phyloP scores from a whole-genome alignment of 2,113 vertebrate genomes.

The Tetrax tetrax region DNA sequence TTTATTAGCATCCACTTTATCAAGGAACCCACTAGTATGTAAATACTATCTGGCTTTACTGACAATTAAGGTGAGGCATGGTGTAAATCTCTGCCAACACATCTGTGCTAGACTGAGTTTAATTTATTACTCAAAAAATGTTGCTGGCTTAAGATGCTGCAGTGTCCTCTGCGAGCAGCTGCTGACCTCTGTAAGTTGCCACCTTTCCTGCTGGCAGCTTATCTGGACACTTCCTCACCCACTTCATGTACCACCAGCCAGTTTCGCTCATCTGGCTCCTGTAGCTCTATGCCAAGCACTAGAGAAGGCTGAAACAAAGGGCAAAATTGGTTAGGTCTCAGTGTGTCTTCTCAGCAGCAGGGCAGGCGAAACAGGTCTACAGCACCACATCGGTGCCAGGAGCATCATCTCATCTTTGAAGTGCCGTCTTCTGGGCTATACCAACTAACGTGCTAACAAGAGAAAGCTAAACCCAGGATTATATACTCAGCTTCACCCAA shows the following conservation, averaged over 20 bases:
- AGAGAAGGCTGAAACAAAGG: background rate
- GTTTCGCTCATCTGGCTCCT: background rate
- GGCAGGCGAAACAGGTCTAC: background rate
- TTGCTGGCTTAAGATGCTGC: background rate
- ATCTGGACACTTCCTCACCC: background rate
- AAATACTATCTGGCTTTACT: background rate
- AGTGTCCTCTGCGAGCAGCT: background rate
- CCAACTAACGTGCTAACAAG: background rate
- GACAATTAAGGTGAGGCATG: background rate
- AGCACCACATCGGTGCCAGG: background rate
- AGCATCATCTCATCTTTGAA: background rate
- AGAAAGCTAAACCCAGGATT: background rate
- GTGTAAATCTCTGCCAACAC: background rate
- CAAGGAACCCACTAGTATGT: background rate
- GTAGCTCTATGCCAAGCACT: background rate
- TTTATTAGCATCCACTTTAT: background rate
- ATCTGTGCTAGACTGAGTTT: background rate
- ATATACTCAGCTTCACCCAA: background rate
- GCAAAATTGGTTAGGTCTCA: background rate
- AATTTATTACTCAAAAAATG: background rate
- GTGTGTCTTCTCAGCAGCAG: fast-evolving
- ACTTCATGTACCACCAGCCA: background rate
- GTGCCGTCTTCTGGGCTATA: background rate
- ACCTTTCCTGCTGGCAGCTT: background rate
- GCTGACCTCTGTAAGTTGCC: background rate